Conservation (phyloP, 2,113 vertebrate genomes). For the Pollimyrus isidori region DNA sequence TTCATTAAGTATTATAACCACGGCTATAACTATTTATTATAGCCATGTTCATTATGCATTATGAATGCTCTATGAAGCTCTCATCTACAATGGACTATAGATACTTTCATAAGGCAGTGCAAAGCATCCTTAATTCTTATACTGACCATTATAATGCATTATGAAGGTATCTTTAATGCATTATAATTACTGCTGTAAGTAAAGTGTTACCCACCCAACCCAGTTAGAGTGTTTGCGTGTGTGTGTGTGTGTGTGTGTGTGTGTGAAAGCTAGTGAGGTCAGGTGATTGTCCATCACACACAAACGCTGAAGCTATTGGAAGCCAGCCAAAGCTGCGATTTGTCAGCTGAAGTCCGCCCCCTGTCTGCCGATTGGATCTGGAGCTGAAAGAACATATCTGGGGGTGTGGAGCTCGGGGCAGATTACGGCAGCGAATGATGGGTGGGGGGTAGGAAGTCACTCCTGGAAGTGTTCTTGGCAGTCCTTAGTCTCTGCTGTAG, state of each 20-base stretch:
- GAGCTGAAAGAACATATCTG: slow-evolving; percentile 28
- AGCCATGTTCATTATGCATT: no score
- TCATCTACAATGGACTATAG: no score
- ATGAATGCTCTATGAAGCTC: no score
- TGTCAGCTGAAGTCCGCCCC: slow-evolving; percentile 25
- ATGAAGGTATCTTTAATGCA: no score
- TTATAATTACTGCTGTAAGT: no score
- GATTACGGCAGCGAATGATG: slow-evolving; percentile 3
- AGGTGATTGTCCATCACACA: background rate
- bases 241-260: background rate
- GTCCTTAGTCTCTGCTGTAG: background rate
- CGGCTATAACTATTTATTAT: no score
- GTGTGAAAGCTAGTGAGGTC: background rate
- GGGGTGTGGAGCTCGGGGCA: background rate
- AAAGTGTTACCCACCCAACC: no score
- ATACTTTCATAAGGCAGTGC: no score
- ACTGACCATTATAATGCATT: no score
- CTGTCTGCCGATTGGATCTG: slow-evolving; percentile 30
- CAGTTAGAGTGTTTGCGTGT: background rate
- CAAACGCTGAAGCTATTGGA: slow-evolving; percentile 17
- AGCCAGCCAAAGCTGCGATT: slow-evolving; percentile 26
- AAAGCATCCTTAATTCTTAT: no score
- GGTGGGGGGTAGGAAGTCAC: background rate
- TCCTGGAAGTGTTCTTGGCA: background rate
- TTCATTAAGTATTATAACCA: no score